Conservation (phyloP, 37 sponge, comb jelly and placozoan species). For the Spongia lamella region DNA sequence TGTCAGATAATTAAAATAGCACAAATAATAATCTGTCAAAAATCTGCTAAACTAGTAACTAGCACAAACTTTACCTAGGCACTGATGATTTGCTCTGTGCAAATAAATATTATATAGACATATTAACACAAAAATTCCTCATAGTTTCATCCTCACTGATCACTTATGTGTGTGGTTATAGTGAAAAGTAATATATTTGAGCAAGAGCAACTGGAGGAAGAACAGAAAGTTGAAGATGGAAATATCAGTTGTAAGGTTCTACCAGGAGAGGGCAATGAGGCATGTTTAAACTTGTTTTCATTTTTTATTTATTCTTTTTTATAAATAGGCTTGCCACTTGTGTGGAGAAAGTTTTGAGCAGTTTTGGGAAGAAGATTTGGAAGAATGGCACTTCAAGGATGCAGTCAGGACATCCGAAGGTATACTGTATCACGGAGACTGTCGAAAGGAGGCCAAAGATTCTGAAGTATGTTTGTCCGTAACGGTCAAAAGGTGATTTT, state of each 20-base stretch:
- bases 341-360: conserved; percentile 83
- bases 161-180: too few relatives aligned
- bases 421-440: conserved; percentile 63
- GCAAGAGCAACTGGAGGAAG: conserved; percentile 26
- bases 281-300: conserved; percentile 6
- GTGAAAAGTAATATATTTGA: background rate
- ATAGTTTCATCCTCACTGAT: too few relatives aligned
- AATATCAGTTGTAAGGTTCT: conserved; percentile 44
- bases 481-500: too few relatives aligned
- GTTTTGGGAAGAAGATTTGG: conserved; percentile 83
- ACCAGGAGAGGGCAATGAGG: conserved; percentile 55
- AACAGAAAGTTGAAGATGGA: conserved; percentile 11
- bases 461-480: too few relatives aligned
- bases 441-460: conserved; percentile 71
- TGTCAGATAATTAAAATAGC: too few relatives aligned
- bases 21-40: too few relatives aligned
- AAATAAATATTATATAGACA: too few relatives aligned
- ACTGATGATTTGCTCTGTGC: too few relatives aligned
- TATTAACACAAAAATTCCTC: too few relatives aligned
- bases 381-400: conserved; percentile 90
- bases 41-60: too few relatives aligned
- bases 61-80: too few relatives aligned
- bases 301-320: background rate
- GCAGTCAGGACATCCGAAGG: conserved; percentile 50
- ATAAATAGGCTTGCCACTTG: conserved; percentile 55